Conservation (phyloP, 2,888 invertebrate species). For the Hipparchia sbordonii region DNA sequence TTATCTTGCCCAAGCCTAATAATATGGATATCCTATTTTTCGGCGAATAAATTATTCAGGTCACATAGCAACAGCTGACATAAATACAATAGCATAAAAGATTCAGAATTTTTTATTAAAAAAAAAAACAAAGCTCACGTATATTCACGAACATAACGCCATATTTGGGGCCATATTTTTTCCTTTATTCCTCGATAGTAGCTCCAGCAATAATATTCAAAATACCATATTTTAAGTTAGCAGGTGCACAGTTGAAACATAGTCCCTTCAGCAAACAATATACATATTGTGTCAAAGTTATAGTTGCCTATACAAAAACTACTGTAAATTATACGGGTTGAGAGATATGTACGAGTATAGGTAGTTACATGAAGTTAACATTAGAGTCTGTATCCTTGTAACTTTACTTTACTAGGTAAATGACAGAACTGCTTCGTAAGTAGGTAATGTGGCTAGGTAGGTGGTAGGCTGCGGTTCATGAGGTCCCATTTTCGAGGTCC, state of each 20-base stretch:
- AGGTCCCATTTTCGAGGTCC: no score
- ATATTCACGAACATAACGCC: constrained; percentile 13
- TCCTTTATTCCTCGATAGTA: constrained; percentile 27
- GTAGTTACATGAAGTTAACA: no score
- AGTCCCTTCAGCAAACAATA: constrained; percentile 63
- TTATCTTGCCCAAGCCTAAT: no score
- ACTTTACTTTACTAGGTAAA: no score
- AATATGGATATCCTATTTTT: no score
- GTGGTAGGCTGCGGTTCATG: no score
- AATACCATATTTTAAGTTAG: constrained; percentile 42
- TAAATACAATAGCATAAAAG: not conserved
- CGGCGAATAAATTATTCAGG: no score
- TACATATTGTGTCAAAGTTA: not conserved
- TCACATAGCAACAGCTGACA: no score
- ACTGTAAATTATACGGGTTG: not conserved
- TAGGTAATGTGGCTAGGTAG: no score
- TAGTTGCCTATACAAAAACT: not conserved
- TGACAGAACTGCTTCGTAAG: no score
- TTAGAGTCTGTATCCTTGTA: no score
- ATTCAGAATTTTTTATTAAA: not conserved
- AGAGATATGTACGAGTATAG: not conserved
- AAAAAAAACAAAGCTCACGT: not conserved
- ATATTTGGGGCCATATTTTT: constrained; percentile 25
- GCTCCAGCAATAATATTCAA: constrained; percentile 34
- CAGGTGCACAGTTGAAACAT: constrained; percentile 69